Base-by-base conservation (phyloP, 2,888 invertebrate species). In the Hemithea aestivaria region DNA sequence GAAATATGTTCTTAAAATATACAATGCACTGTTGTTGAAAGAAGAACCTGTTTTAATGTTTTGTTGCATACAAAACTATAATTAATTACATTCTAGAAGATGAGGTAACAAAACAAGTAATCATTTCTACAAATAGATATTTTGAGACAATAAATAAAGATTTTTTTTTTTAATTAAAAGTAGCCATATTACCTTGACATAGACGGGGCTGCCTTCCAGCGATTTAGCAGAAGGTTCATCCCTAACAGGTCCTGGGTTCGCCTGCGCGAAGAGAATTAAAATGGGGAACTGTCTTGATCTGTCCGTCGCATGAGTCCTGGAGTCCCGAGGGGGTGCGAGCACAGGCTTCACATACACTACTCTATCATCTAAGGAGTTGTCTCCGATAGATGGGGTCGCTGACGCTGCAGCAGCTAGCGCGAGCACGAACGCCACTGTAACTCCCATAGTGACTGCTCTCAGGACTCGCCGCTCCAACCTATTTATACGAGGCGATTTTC, bases 211-310 rank as follows among this genome's bases (percentile, higher is more conserved):
- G 33, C 60, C 63, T 33, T 58, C 66, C 44, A 83, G 52, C n/a
- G 84, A 72, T 40, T 81, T 84, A 3, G 76, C 66, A 35, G 72
- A 72, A 1, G 71, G 69, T 35, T 80, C 79, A 6, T 41, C 44
- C 1, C 69, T 65, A 7, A 34, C 41, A 35, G 66, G 53, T 6
- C 51, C 53, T 0, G 57, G 64, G 40, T 78, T 60, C 11, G 62
- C 53, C 26, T 64, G 75, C 4, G 84, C 63, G 7, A 81, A 61
- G 10, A 87, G 67, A 37, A 85, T 69, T 33, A 85, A 58, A 12
- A 87, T 78, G 1, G 85, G 85, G 51, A 83, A 85, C 66, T 84
- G 87, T 16, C 82, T 58, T 11, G 85, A 64, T 10, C 84, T 64
- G 36, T 78, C 81, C 8, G 71, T 74, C 27, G 58, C 73, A 26